Conservation (phyloP, 2,113 vertebrate species). For the Furnarius figulus region DNA sequence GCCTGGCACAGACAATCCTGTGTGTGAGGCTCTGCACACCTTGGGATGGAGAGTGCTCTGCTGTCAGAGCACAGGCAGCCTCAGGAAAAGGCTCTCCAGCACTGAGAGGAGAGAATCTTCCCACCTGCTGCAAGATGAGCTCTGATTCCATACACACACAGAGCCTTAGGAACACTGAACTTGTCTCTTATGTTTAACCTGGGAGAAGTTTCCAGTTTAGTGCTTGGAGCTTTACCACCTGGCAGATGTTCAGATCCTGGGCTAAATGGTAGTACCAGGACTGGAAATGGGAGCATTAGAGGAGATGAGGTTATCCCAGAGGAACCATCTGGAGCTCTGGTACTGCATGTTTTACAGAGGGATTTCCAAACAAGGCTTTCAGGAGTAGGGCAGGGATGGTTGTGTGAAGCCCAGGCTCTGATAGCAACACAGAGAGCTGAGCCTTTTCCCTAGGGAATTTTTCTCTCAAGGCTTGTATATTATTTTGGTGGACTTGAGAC, state of each 20-base stretch:
- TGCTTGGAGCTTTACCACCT: background rate
- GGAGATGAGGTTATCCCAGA: background rate
- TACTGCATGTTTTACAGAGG: background rate
- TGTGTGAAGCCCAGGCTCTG: background rate
- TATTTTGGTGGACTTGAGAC: background rate
- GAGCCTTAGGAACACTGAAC: background rate
- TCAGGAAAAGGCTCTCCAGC: background rate
- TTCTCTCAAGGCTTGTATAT: background rate
- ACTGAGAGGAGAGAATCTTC: background rate
- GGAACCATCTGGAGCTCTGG: background rate
- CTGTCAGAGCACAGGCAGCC: background rate
- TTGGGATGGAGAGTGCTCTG: fast-evolving
- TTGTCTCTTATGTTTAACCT: background rate
- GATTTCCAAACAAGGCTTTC: background rate
- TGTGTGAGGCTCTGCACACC: fast-evolving
- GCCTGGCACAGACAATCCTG: background rate
- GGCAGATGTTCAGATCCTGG: background rate
- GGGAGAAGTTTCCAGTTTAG: background rate
- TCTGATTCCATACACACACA: fast-evolving
- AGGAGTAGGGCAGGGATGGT: background rate
- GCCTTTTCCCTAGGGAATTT: background rate
- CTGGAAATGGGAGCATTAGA: background rate
- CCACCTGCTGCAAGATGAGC: background rate
- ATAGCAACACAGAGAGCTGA: background rate
- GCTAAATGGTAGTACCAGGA: background rate